Percentiles rank a stretch among this genome's conserved stretches.
Conservation (phyloP, 92 coral and sea anemone species). For the Bergia sp. region DNA sequence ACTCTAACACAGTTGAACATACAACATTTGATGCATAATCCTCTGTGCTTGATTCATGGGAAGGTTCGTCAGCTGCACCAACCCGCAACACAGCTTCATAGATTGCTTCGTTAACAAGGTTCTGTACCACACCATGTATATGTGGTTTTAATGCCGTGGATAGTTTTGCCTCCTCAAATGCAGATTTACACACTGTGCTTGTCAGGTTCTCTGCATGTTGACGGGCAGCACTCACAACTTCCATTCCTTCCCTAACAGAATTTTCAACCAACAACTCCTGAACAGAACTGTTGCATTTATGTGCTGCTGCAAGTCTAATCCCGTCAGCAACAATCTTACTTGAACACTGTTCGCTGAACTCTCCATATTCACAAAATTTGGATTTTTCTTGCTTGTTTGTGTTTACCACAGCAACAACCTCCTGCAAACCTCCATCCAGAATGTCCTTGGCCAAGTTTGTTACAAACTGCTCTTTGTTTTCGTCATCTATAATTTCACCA, state of each 20-base stretch:
- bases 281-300: neutral
- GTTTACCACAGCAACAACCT: conserved; percentile 51
- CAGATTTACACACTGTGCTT: conserved; percentile 35
- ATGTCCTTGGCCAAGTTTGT: conserved; percentile 66
- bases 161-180: conserved; percentile 43
- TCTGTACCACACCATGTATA: conserved; percentile 74
- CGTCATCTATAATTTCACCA: conserved; percentile 52
- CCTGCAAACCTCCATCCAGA: conserved; percentile 59
- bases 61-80: conserved; percentile 31
- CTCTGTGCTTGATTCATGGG: neutral
- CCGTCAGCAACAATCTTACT: conserved; percentile 17
- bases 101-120: conserved; percentile 82
- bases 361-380: conserved; percentile 50
- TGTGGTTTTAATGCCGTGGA: conserved; percentile 71
- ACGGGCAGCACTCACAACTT: conserved; percentile 23
- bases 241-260: conserved; percentile 39
- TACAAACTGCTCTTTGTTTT: conserved; percentile 66
- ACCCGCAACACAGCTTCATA: conserved; percentile 79
- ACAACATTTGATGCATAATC: conserved; percentile 15
- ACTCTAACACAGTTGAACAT: conserved; percentile 27
- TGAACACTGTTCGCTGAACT: conserved; percentile 54
- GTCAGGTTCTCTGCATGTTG: conserved; percentile 32
- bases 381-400: conserved; percentile 46
- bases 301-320: conserved; percentile 38
- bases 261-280: conserved; percentile 40